Conservation (phyloP, 2,797 vertebrate genomes). For the Silurus aristotelis region DNA sequence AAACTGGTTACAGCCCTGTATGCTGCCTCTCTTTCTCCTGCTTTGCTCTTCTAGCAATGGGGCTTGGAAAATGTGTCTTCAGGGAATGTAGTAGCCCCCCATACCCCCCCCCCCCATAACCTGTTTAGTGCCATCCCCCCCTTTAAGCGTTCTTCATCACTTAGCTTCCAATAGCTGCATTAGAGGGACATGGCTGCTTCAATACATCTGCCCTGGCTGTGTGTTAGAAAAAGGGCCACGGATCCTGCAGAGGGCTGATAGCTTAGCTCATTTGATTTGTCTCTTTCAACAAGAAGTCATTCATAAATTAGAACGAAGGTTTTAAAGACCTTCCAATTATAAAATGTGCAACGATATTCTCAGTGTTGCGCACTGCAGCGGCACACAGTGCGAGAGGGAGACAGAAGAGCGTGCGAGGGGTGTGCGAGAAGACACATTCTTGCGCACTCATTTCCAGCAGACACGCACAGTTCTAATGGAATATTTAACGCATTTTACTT, state of each 20-base stretch:
- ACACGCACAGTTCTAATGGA: conserved; percentile 21
- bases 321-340: conserved; percentile 28
- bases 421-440: conserved; percentile 4
- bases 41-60: conserved; percentile 59
- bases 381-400: neutral
- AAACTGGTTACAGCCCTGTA: conserved; percentile 70
- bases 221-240: conserved; percentile 23
- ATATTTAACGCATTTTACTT: conserved; percentile 25
- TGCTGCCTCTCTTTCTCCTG: conserved; percentile 59
- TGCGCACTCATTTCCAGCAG: neutral
- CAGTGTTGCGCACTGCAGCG: neutral
- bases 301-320: conserved; percentile 34
- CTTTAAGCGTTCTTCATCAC: conserved; percentile 71
- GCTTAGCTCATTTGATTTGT: neutral
- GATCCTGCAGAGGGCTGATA: neutral
- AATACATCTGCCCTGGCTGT: conserved; percentile 67
- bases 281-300: conserved; percentile 29
- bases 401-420: neutral
- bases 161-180: conserved; percentile 70
- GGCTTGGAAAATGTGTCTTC: conserved; percentile 61
- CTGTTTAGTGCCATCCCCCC: conserved; percentile 72
- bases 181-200: conserved; percentile 60
- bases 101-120: conserved; percentile 64
- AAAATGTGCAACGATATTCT: conserved; percentile 32
- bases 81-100: conserved; percentile 61